Evolutionary conservation across 2,888 invertebrate species (phyloP).

Genomic region (Eledone cirrhosa): DNA sequence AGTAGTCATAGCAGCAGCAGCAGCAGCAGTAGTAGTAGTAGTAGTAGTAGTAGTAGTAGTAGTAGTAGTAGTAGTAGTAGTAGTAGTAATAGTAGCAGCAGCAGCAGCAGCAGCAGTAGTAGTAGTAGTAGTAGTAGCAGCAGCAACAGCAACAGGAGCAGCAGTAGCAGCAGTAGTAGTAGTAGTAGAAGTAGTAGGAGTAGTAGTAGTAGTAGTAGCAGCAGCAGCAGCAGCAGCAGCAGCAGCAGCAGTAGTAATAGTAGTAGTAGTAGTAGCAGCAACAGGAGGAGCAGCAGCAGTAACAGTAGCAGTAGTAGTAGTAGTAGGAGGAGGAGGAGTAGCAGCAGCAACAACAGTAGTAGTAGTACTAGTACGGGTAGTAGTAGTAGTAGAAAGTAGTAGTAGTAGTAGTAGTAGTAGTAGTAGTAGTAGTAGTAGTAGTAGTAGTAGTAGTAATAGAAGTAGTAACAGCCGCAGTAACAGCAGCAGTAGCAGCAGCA

Average conservation of each 20-base stretch:
- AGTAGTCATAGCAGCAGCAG: background rate
- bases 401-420: slow-evolving; percentile 13
- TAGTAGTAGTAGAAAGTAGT: slow-evolving; percentile 9
- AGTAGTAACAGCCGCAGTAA: slow-evolving; percentile 8
- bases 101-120: slow-evolving; percentile 13
- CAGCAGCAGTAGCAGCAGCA: slow-evolving; percentile 13
- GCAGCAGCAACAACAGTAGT: too few relatives aligned
- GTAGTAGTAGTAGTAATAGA: slow-evolving; percentile 9
- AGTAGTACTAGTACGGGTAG: too few relatives aligned
- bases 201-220: slow-evolving; percentile 13
- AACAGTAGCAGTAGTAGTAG: too few relatives aligned
- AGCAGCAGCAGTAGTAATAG: slow-evolving; percentile 13
- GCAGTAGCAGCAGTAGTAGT: too few relatives aligned
- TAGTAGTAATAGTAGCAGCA: slow-evolving; percentile 13
- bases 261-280: slow-evolving; percentile 13
- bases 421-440: slow-evolving; percentile 13
- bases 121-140: slow-evolving; percentile 13
- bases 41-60: slow-evolving; percentile 13
- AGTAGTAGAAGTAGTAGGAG: too few relatives aligned
- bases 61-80: slow-evolving; percentile 13
- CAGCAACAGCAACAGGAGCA: slow-evolving; percentile 7
- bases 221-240: slow-evolving; percentile 13
- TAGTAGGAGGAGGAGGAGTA: too few relatives aligned
- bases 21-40: slow-evolving; percentile 1
- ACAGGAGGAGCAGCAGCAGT: background rate